phyloP scores from a whole-genome alignment of 2,797 vertebrate genomes.

The Paratrypauchen microcephalus region DNA sequence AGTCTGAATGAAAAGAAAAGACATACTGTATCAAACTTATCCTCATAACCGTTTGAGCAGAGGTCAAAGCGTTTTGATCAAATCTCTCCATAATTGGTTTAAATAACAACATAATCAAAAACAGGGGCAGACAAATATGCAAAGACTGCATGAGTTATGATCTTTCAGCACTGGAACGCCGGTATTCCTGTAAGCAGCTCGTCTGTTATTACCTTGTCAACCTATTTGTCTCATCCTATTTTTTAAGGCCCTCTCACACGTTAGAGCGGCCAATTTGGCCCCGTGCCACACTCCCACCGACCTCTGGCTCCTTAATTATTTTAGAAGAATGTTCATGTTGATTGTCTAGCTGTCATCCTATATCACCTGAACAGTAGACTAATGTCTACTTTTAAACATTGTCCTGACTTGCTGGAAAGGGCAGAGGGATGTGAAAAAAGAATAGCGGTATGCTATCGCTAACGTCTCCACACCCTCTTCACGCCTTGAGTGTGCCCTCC shows the following conservation, averaged over 20 bases:
- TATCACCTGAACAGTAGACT: slow-evolving; percentile 59
- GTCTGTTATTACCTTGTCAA: slow-evolving; percentile 63
- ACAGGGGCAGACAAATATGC: slow-evolving; percentile 16
- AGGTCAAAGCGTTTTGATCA: slow-evolving; percentile 23
- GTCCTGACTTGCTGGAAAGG: slow-evolving; percentile 65
- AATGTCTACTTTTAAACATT: slow-evolving; percentile 64
- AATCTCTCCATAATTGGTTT: slow-evolving; percentile 26
- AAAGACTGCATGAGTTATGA: slow-evolving; percentile 38
- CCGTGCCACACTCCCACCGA: slow-evolving; percentile 41
- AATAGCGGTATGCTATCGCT: slow-evolving; percentile 49
- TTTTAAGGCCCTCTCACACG: slow-evolving; percentile 23
- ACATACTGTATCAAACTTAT: slow-evolving; percentile 17
- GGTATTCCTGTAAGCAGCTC: slow-evolving; percentile 27
- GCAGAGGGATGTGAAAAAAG: slow-evolving; percentile 16
- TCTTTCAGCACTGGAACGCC: slow-evolving; percentile 34
- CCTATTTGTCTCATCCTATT: slow-evolving; percentile 53
- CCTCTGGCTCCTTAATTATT: slow-evolving; percentile 67
- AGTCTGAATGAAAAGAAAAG: neutral
- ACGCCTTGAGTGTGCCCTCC: slow-evolving; percentile 28
- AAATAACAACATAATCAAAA: slow-evolving; percentile 39
- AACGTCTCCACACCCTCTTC: slow-evolving; percentile 40
- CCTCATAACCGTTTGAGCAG: slow-evolving; percentile 7
- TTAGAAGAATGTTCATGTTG: slow-evolving; percentile 70
- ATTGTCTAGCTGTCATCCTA: slow-evolving; percentile 66
- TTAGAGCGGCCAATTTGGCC: slow-evolving; percentile 50